Percentiles rank a stretch among this genome's conserved stretches.
phyloP scores from a whole-genome alignment of 2,113 vertebrate species.

The Leuciscus idus region DNA sequence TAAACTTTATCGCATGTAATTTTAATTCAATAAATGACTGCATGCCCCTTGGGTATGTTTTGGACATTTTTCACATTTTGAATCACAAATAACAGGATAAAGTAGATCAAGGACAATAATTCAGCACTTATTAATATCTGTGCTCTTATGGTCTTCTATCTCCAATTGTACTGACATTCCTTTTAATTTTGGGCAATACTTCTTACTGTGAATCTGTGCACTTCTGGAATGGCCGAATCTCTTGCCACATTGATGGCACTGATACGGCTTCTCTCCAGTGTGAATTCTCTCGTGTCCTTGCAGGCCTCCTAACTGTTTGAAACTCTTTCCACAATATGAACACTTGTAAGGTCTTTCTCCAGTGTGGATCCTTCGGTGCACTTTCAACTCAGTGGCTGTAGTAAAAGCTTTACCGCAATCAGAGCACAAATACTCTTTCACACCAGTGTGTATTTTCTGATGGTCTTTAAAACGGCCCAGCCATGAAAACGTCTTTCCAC shows the following conservation, averaged over 20 bases:
- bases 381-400: background rate
- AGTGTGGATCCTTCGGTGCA: background rate
- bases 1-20: too few species aligned
- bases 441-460: background rate
- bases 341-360: conserved; percentile 14
- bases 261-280: background rate
- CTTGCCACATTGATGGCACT: background rate
- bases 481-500: background rate
- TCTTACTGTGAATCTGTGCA: background rate
- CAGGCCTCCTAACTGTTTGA: background rate
- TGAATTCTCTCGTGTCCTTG: background rate
- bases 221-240: background rate
- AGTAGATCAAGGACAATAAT: background rate
- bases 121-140: background rate
- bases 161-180: background rate
- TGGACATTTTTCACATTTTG: too few species aligned
- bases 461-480: background rate
- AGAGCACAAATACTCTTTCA: background rate
- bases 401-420: background rate
- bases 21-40: too few species aligned
- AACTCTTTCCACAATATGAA: background rate
- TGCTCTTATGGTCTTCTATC: background rate
- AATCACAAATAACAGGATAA: background rate
- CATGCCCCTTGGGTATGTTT: too few species aligned
- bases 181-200: background rate